Evolutionary conservation across 2,797 vertebrate genomes (phyloP).

Genomic region (Parotocinclus haroldoi): DNA sequence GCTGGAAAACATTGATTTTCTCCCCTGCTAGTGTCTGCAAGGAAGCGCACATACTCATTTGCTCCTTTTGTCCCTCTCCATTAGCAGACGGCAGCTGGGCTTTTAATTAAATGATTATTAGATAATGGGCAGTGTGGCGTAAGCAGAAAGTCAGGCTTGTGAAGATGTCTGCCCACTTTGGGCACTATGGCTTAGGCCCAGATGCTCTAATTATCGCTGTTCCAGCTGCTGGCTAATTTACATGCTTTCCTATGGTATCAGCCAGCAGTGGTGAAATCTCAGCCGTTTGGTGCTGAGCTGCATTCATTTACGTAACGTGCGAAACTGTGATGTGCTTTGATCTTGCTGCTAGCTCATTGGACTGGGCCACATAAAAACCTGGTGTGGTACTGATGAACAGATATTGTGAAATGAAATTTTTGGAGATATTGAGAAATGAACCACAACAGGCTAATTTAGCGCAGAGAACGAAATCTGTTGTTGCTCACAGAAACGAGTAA

Average conservation of each 20-base stretch:
- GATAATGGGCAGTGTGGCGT: constrained; percentile 53
- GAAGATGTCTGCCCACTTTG: constrained; percentile 34
- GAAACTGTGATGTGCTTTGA: background rate
- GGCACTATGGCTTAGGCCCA: constrained; percentile 57
- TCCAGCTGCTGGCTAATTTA: constrained; percentile 43
- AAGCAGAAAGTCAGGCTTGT: constrained; percentile 23
- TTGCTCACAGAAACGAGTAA: too few species aligned
- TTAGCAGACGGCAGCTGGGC: constrained; percentile 25
- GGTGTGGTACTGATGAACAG: too few species aligned
- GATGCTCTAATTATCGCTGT: constrained; percentile 65
- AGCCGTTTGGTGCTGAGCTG: constrained; percentile 3
- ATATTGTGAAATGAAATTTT: too few species aligned
- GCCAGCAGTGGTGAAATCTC: constrained; percentile 5
- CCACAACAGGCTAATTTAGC: too few species aligned
- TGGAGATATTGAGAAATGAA: too few species aligned
- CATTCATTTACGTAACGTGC: background rate
- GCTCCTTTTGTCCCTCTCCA: constrained; percentile 23
- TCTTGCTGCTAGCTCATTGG: too few species aligned
- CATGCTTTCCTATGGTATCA: background rate
- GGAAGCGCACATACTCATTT: background rate
- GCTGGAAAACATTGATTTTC: constrained; percentile 49
- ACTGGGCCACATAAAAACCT: too few species aligned
- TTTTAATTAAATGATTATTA: constrained; percentile 64
- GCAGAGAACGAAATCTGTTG: too few species aligned
- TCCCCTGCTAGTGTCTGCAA: constrained; percentile 16